A percentile compares a stretch with the other conserved stretches of the same genome.
Evolutionary conservation across 2,113 vertebrate species (phyloP).

Genomic region (Percina caprodes): DNA sequence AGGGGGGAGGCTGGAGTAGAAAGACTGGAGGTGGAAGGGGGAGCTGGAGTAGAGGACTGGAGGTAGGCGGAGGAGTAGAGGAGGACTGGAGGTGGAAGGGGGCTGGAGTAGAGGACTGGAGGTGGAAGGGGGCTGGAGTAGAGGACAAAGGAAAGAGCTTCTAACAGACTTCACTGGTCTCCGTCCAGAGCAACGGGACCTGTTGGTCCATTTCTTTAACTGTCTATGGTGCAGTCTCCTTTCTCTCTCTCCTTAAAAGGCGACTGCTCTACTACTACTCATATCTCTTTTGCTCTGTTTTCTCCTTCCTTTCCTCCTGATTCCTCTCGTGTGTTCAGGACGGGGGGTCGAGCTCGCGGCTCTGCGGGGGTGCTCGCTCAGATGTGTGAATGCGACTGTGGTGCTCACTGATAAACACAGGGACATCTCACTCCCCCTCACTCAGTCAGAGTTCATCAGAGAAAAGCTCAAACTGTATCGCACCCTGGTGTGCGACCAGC

Average conservation of each 20-base stretch:
- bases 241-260: neutral
- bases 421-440: slow-evolving; percentile 56
- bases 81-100: too few relatives aligned
- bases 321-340: slow-evolving; percentile 53
- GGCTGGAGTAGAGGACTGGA: accelerated
- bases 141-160: too few relatives aligned
- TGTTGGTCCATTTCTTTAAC: too few relatives aligned
- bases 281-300: neutral
- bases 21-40: too few relatives aligned
- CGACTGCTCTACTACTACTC: slow-evolving; percentile 29
- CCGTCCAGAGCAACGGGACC: too few relatives aligned
- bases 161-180: too few relatives aligned
- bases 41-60: too few relatives aligned
- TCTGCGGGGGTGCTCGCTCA: slow-evolving; percentile 58
- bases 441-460: slow-evolving; percentile 59
- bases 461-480: slow-evolving; percentile 60
- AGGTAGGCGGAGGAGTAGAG: too few relatives aligned
- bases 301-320: slow-evolving; percentile 28
- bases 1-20: too few relatives aligned
- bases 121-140: accelerated
- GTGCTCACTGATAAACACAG: slow-evolving; percentile 65
- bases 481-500: slow-evolving; percentile 34
- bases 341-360: too few relatives aligned
- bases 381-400: slow-evolving; percentile 62
- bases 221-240: too few relatives aligned